These are phyloP conservation scores for Leptarthrus brevirostris DNA, from an alignment of 2,888 invertebrate genomes.

Conservation along the genomic window DNA sequence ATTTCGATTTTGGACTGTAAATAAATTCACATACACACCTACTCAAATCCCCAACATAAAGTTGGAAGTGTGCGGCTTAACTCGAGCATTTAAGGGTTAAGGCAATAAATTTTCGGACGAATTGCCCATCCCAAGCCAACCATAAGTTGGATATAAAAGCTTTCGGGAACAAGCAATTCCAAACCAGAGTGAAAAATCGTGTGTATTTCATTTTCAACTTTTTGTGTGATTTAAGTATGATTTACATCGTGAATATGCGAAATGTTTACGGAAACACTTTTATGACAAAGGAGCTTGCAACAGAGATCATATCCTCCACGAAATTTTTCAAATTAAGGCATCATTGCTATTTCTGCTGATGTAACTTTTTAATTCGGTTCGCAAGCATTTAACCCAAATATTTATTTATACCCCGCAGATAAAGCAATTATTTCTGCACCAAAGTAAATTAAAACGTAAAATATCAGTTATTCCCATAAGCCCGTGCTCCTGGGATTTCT, in stretches of 20 bases:
- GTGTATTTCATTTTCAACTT: constrained; percentile 37
- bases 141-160: constrained; percentile 41
- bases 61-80: constrained; percentile 19
- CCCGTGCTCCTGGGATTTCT: no score
- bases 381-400: not conserved
- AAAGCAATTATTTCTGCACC: constrained; percentile 12
- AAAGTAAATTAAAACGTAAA: not conserved
- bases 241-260: not conserved
- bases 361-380: constrained; percentile 8
- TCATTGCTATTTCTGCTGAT: not conserved
- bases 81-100: constrained; percentile 18
- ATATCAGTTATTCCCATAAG: not conserved
- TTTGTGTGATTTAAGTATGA: constrained; percentile 22
- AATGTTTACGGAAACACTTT: not conserved
- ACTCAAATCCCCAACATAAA: constrained; percentile 1
- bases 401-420: constrained; percentile 14
- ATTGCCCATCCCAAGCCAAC: constrained; percentile 5
- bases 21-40: constrained; percentile 8
- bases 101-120: constrained; percentile 22
- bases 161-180: not conserved
- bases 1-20: constrained; percentile 23
- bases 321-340: constrained; percentile 5
- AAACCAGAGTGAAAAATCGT: not conserved
- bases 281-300: not conserved
- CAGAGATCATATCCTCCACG: constrained; percentile 1